A percentile compares a stretch with the other conserved stretches of the same genome.
Evolutionary conservation across 2,888 invertebrate species (phyloP).

Genomic region (Nemotelus pantherinus): DNA sequence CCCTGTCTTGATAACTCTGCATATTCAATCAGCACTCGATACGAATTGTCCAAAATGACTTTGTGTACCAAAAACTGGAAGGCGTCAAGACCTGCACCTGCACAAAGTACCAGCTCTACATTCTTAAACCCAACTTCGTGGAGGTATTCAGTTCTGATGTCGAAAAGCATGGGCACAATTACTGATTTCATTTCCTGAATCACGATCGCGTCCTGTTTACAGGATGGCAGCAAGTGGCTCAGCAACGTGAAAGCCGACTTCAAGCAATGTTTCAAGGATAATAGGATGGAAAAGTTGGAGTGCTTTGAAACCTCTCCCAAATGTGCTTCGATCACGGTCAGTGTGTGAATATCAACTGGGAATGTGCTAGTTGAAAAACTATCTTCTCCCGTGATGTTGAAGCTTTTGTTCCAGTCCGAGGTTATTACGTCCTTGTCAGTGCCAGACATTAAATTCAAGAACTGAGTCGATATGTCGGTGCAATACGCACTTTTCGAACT

Average conservation of each 20-base stretch:
- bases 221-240: constrained; percentile 58
- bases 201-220: constrained; percentile 54
- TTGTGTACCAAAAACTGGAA: constrained; percentile 73
- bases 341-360: constrained; percentile 63
- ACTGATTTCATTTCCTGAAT: constrained; percentile 59
- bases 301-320: constrained; percentile 61
- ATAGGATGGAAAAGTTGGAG: constrained; percentile 59
- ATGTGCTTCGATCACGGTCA: constrained; percentile 64
- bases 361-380: constrained; percentile 59
- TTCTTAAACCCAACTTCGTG: constrained; percentile 72
- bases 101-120: constrained; percentile 66
- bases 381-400: constrained; percentile 59
- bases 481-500: constrained; percentile 61
- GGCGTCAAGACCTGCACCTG: constrained; percentile 66
- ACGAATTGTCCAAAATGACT: constrained; percentile 74
- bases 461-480: constrained; percentile 61
- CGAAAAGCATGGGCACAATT: constrained; percentile 75
- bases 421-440: constrained; percentile 63
- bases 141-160: constrained; percentile 79
- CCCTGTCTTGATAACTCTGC: constrained; percentile 61
- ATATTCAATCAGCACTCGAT: constrained; percentile 73
- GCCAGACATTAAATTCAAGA: constrained; percentile 60
- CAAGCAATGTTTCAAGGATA: constrained; percentile 62
- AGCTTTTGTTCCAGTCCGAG: constrained; percentile 62
- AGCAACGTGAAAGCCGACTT: constrained; percentile 61